Evolutionary conservation across 2,113 vertebrate species (phyloP), one percentile per base, ranked within the genome.

Genomic region (Tyrannus savana): DNA sequence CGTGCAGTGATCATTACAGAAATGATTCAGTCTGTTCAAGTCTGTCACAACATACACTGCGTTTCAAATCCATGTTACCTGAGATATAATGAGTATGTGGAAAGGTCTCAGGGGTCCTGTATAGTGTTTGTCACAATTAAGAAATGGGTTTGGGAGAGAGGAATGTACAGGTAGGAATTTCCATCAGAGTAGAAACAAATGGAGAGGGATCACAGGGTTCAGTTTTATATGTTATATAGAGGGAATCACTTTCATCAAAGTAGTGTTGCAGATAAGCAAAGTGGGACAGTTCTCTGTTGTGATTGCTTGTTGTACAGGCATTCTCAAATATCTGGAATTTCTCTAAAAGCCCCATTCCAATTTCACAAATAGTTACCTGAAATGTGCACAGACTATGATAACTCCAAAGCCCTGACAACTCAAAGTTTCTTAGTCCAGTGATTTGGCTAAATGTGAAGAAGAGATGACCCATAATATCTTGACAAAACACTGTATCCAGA

Each of bases 141-240:
- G 28, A 83, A 66, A 53, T 30, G 3, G 2, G 3, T 0, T 68
- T 6, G 9, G 1, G 8, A 73, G n/a, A 90, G 17, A 52, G 18
- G 4, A 73, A 73, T 24, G 3, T 30, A 53, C 33, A 55, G 14
- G 28, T 12, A 31, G 41, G 12, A 50, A 62, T 80, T 90, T 78
- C 15, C 1, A 1, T 47, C 0, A 0, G 3, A 78, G 9, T 17
- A 56, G 50, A 71, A n/a, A 71, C 6, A 78, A 74, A 31, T 16
- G 31, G 35, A n/a, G 4, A 85, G 2, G 3, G 3, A 37, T 47
- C 22, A 7, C 7, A 68, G 4, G 1, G 10, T 46, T 39, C 79
- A 19, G 4, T 42, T 5, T 13, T 27, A 1, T 6, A 3, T 59
- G 14, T 66, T 69, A 44, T 9, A n/a, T 2, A 47, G 42, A 55